A percentile compares a stretch with the other conserved stretches of the same genome.
Evolutionary conservation across 37 sponge, comb jelly and placozoan genomes (phyloP).

Genomic region (Agelas oroides): DNA sequence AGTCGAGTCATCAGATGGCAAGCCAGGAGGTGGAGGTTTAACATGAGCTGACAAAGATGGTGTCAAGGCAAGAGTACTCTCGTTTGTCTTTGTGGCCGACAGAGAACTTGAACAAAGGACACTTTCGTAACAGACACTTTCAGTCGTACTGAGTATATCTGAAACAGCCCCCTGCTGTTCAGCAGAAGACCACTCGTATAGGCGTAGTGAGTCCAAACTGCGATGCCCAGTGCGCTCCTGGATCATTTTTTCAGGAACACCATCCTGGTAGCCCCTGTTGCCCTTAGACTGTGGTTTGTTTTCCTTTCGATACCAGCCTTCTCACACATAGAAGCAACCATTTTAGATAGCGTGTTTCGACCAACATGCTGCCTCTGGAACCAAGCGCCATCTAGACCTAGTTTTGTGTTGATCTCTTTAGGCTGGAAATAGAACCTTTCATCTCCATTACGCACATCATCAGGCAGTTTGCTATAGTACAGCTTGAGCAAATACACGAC

Average conservation of each 20-base stretch:
- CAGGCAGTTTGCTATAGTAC: conserved; percentile 12
- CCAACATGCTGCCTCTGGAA: conserved; percentile 7
- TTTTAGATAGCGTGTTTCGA: background rate
- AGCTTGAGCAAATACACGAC: conserved; percentile 9
- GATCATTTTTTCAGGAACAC: background rate
- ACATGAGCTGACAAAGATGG: too few relatives aligned
- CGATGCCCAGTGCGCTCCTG: background rate
- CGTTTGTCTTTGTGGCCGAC: too few relatives aligned
- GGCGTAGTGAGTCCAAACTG: too few relatives aligned
- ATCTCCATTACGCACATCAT: background rate
- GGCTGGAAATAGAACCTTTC: conserved; percentile 14
- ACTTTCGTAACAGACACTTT: background rate
- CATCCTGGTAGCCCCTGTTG: background rate
- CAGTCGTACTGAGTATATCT: conserved; percentile 3
- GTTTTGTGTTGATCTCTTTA: background rate
- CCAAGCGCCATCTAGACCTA: conserved; percentile 7
- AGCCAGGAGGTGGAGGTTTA: too few relatives aligned
- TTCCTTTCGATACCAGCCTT: too few relatives aligned
- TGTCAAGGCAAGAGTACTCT: too few relatives aligned
- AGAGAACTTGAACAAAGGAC: too few relatives aligned
- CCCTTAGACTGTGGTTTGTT: background rate
- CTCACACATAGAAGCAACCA: too few relatives aligned
- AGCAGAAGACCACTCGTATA: too few relatives aligned
- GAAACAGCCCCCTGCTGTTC: too few relatives aligned
- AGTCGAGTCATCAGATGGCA: too few relatives aligned